phyloP scores from a whole-genome alignment of 2,888 invertebrate species.

The Oscheius sp. region DNA sequence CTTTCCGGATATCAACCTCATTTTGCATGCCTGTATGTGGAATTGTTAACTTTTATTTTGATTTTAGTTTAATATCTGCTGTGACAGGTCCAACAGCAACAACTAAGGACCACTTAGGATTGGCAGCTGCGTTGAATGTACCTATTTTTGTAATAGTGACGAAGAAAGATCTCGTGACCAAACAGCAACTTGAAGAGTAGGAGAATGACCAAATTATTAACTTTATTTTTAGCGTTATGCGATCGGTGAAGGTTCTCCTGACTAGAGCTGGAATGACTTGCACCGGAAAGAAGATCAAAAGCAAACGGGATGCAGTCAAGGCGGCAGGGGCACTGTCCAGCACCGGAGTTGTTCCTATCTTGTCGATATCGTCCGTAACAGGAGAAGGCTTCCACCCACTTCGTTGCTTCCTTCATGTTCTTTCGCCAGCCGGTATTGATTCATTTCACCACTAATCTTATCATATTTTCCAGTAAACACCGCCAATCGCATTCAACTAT shows the following conservation, averaged over 20 bases:
- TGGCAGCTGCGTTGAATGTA: slow-evolving; percentile 75
- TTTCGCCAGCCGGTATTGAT: slow-evolving; percentile 72
- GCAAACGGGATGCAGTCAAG: slow-evolving; percentile 70
- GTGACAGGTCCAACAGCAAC: slow-evolving; percentile 75
- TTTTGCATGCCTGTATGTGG: slow-evolving; percentile 77
- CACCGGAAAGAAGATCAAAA: slow-evolving; percentile 47
- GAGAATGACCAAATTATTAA: background rate
- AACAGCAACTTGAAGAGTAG: slow-evolving; percentile 70
- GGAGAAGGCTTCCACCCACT: slow-evolving; percentile 79
- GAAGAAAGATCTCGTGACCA: slow-evolving; percentile 85
- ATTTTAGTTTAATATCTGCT: slow-evolving; percentile 76
- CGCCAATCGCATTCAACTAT: slow-evolving; percentile 43
- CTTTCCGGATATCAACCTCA: slow-evolving; percentile 72
- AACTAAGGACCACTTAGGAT: slow-evolving; percentile 88
- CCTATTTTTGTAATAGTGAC: slow-evolving; percentile 93
- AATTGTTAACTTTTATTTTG: background rate
- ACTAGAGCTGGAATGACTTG: slow-evolving; percentile 47
- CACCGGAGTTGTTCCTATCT: slow-evolving; percentile 72
- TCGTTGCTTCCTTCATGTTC: slow-evolving; percentile 81
- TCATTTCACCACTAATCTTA: background rate
- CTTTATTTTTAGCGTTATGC: slow-evolving; percentile 40
- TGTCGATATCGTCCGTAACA: slow-evolving; percentile 84
- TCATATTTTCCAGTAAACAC: slow-evolving; percentile 22
- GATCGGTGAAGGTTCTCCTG: slow-evolving; percentile 43
- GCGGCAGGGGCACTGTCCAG: slow-evolving; percentile 78